Evolutionary conservation across 2,113 vertebrate genomes (phyloP).

Genomic region (Phocoena sinus): DNA sequence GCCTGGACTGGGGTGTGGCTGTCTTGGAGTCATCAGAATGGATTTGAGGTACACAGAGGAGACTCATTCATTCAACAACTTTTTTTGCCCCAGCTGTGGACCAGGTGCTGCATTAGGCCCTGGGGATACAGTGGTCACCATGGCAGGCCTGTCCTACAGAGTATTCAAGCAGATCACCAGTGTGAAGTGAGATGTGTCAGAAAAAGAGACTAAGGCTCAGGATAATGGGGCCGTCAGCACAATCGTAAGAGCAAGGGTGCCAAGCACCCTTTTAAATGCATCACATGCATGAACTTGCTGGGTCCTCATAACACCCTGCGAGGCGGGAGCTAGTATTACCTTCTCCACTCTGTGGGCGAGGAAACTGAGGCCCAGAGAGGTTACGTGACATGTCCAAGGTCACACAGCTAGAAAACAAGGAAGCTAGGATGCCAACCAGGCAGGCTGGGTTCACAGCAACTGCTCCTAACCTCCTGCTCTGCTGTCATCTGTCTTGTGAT

Average conservation of each 20-base stretch:
- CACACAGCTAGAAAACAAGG: neutral
- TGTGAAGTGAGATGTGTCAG: neutral
- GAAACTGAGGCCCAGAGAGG: neutral
- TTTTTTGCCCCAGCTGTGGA: neutral
- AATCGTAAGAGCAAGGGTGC: neutral
- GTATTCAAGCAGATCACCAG: neutral
- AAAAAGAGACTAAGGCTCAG: neutral
- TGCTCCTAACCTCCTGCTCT: neutral
- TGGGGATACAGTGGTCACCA: neutral
- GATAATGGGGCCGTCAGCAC: rapidly evolving
- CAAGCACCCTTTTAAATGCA: no score
- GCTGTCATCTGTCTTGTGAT: neutral
- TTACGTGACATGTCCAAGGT: neutral
- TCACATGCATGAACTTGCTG: no score
- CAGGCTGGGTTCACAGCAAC: neutral
- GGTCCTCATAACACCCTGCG: neutral
- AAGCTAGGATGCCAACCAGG: neutral
- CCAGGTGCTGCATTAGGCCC: neutral
- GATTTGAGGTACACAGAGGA: neutral
- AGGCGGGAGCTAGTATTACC: neutral
- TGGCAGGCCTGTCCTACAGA: neutral
- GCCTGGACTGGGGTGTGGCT: neutral
- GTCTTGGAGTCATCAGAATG: neutral
- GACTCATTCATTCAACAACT: neutral
- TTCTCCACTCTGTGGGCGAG: neutral